Base-by-base conservation (phyloP, 2,113 vertebrate genomes). In the Promerops cafer region DNA sequence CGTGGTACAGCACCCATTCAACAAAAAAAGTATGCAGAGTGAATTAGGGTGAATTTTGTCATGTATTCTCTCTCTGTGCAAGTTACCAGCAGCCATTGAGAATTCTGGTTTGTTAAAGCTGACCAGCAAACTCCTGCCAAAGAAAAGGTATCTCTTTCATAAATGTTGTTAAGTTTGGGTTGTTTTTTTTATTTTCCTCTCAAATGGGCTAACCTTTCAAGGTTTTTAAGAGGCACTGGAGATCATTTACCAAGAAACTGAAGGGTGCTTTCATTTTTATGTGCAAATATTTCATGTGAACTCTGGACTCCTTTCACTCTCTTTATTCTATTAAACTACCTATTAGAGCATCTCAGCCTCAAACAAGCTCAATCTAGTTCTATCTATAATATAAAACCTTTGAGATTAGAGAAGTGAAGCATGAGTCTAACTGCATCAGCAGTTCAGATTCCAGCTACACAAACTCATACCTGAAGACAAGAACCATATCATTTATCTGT, bases 81-180 rank as follows among this genome's bases (percentile, higher is more conserved):
- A 77, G 72, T 49, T 80, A 42, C 13, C 54, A 69, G 21, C n/a
- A 80, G 77, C 21, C 61, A 86, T 79, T 94, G 75, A 92, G 75
- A 94, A 89, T n/a, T 93, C 86, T 70, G 53, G 61, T 96, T 96
- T 95, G 90, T 96, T 94, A 92, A 92, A 57, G 61, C 82, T 89
- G 93, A 96, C 84, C 71, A 94, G 52, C 53, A 95, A 90, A 80
- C 19, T 65, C 31, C 15, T 35, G 33, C 44, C 2, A 8, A 66
- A 87, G 22, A n/a, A 74, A 91, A 69, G 7, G 13, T 33, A 30
- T 45, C 35, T 42, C 40, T 77, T 35, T 39, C 70, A 70, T 20
- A 93, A 83, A 59, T 19, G 16, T 50, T 71, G 7, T 42, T 37
- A 42, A 40, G 21, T 56, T 83, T 50, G 27, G 40, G 3, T 19